A percentile compares a stretch with the other conserved stretches of the same genome.
Evolutionary conservation across 2,888 invertebrate genomes (phyloP).

Genomic region (Drosophila mimetica): DNA sequence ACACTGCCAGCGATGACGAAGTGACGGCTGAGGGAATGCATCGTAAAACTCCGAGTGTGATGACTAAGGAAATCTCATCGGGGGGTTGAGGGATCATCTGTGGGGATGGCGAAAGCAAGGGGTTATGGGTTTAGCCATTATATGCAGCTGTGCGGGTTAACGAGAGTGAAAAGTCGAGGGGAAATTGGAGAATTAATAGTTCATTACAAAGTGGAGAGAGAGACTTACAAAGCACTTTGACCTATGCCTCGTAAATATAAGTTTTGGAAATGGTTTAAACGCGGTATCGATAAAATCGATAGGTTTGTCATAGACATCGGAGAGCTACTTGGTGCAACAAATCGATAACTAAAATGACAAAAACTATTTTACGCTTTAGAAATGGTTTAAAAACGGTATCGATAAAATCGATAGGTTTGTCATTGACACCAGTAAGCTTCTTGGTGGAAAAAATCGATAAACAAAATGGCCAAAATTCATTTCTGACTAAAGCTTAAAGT

Average conservation of each 20-base stretch:
- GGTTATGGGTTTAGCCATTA: constrained; percentile 21
- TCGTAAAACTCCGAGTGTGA: constrained; percentile 25
- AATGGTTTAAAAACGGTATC: no score
- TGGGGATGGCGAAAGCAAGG: constrained; percentile 7
- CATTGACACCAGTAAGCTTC: neutral
- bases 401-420: neutral
- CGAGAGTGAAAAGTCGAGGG: constrained; percentile 11
- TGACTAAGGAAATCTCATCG: constrained; percentile 22
- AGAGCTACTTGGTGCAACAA: no score
- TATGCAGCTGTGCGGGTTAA: constrained; percentile 35
- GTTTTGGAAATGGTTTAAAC: no score
- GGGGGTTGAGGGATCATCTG: neutral
- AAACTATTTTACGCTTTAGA: no score
- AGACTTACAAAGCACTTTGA: no score
- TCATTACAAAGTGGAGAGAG: constrained; percentile 6
- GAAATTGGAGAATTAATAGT: constrained; percentile 23
- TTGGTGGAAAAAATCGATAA: neutral
- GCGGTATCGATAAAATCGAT: no score
- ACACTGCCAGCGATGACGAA: constrained; percentile 15
- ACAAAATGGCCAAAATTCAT: no score
- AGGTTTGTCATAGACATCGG: no score
- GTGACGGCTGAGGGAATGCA: constrained; percentile 10
- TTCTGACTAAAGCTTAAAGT: neutral
- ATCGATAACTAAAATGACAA: no score
- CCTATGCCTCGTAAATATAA: no score